Percentiles rank a stretch among this genome's conserved stretches.
phyloP scores from a whole-genome alignment of 2,797 vertebrate genomes.

The Adrianichthys oophorus region DNA sequence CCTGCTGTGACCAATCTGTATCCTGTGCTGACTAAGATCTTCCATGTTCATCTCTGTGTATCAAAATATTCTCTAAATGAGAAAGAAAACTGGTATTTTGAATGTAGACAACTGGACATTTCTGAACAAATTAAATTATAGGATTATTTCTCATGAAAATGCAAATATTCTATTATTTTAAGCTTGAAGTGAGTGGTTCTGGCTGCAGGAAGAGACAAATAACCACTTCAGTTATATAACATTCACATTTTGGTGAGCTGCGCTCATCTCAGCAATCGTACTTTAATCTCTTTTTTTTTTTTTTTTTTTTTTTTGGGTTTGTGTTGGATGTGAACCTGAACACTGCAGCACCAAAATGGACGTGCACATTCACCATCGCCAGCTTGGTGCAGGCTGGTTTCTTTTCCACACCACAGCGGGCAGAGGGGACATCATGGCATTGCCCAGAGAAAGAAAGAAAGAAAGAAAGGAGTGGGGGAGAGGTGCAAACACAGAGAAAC shows the following conservation, averaged over 20 bases:
- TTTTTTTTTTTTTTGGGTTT: constrained; percentile 6
- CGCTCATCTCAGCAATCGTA: constrained; percentile 12
- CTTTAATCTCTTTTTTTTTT: constrained; percentile 16
- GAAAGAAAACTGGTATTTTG: constrained; percentile 8
- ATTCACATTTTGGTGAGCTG: constrained; percentile 19
- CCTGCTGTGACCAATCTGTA: constrained; percentile 71
- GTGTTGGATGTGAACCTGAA: constrained; percentile 24
- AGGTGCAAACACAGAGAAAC: constrained; percentile 29
- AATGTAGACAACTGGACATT: background rate
- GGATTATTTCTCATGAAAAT: constrained; percentile 36
- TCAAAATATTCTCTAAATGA: constrained; percentile 11
- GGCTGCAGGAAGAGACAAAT: constrained; percentile 29
- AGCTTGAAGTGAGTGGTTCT: constrained; percentile 17
- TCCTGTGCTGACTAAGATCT: constrained; percentile 70
- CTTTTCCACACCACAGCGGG: constrained; percentile 60
- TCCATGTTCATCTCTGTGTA: constrained; percentile 25
- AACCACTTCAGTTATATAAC: constrained; percentile 39
- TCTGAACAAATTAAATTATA: constrained; percentile 7
- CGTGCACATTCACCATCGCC: constrained; percentile 36
- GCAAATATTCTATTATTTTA: constrained; percentile 28
- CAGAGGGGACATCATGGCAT: constrained; percentile 48
- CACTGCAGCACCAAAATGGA: constrained; percentile 28
- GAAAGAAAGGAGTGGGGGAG: background rate
- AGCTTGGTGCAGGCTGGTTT: constrained; percentile 60
- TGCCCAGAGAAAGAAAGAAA: constrained; percentile 32